These are phyloP conservation scores for Aulostomus chinensis DNA, from an alignment of 2,797 vertebrate species.

Conservation along the genomic window DNA sequence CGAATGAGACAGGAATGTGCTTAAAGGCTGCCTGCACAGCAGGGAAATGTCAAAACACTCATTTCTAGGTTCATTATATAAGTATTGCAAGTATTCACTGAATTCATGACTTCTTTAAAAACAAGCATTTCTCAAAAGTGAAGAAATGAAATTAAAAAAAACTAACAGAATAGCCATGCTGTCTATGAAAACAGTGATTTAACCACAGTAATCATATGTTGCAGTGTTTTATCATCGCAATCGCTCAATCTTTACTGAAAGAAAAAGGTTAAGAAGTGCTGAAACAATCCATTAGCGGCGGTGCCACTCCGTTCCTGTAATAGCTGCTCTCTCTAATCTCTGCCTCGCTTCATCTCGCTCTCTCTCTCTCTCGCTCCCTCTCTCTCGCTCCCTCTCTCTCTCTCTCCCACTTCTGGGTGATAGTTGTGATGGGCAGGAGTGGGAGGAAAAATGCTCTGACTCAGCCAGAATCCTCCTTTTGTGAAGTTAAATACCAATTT, in stretches of 20 bases:
- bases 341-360: slow-evolving; percentile 9
- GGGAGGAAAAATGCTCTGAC: slow-evolving; percentile 61
- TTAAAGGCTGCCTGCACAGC: no score
- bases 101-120: no score
- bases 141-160: no score
- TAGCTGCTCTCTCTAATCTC: slow-evolving; percentile 44
- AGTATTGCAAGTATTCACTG: no score
- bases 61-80: no score
- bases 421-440: slow-evolving; percentile 66
- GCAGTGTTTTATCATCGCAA: slow-evolving; percentile 13
- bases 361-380: background rate
- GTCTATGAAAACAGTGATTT: slow-evolving; percentile 28
- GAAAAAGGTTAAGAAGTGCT: slow-evolving; percentile 35
- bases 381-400: slow-evolving; percentile 9
- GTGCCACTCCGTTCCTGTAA: slow-evolving; percentile 27
- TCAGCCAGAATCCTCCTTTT: slow-evolving; percentile 67
- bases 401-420: slow-evolving; percentile 45
- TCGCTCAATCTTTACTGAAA: slow-evolving; percentile 9
- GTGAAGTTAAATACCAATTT: slow-evolving; percentile 65
- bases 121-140: no score
- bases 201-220: slow-evolving; percentile 5
- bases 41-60: no score
- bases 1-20: background rate
- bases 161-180: background rate
- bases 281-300: slow-evolving; percentile 53